Base-by-base conservation (phyloP, 2,113 vertebrate species). In the Uria lomvia region DNA sequence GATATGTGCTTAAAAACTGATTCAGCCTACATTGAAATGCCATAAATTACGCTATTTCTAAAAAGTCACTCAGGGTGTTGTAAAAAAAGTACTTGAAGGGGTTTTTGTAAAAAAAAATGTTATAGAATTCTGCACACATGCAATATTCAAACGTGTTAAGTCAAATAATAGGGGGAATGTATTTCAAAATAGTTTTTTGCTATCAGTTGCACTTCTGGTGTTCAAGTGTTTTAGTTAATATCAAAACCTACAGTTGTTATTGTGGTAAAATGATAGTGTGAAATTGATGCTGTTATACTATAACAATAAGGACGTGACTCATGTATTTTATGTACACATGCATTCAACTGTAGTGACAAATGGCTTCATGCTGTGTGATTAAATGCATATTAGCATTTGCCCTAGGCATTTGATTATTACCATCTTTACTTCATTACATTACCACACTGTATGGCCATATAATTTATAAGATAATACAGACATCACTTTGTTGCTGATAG, bases 381-480 rank as follows among this genome's bases (percentile, higher is more conserved):
- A 99, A 99, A 99, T 98, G 98, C 98, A 98, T 98, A 99, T 98
- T 99, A 99, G 98, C 96, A 95, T 97, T 98, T 98, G 98, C 98
- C 98, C 98, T 97, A 98, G 98, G 98, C 98, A 98, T 98, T 98
- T 98, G 98, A 98, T 98, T 98, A 98, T 98, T 98, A 98, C 98
- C 97, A 98, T 98, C 98, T 98, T 98, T 98, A 98, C 98, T 98
- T 98, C 98, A 99, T 99, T 98, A 98, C 98, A 98, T 98, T 98
- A 98, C 98, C 97, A 98, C 98, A 98, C 98, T 98, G 97, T 98
- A 98, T 98, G 97, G 97, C 97, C 97, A 98, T 98, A 98, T 98
- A 98, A 99, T 98, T 99, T 98, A 99, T 96, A 98, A 98, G 98
- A 98, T 98, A 98, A 99, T 98, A 95, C 98, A 98, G 98, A 98